phyloP scores from a whole-genome alignment of 2,888 invertebrate species.

The Phengaris alcon region DNA sequence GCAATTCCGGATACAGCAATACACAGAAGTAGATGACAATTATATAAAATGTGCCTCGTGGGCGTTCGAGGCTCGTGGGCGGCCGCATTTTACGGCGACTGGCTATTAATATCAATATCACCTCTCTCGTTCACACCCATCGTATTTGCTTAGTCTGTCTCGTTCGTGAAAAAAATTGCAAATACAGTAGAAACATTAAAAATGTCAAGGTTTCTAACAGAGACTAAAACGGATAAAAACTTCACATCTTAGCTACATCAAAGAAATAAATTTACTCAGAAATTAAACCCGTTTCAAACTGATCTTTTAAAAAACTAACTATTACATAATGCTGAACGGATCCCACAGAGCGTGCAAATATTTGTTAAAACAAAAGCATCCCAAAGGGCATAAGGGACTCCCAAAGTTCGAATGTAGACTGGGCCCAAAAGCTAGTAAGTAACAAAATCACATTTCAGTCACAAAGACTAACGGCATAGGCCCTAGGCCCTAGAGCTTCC shows the following conservation, averaged over 20 bases:
- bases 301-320: too few species aligned
- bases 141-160: not conserved
- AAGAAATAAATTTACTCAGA: not conserved
- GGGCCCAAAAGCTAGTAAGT: not conserved
- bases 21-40: not conserved
- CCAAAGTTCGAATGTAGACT: not conserved
- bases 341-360: too few species aligned
- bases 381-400: too few species aligned
- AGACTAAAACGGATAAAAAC: not conserved
- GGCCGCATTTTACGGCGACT: not conserved
- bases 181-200: not conserved
- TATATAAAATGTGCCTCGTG: not conserved
- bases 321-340: too few species aligned
- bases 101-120: not conserved
- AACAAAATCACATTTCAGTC: not conserved
- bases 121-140: not conserved
- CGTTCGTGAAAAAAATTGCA: not conserved
- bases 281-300: too few species aligned
- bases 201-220: slow-evolving; percentile 10
- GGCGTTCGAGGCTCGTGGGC: not conserved
- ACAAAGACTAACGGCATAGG: not conserved
- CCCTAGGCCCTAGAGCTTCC: not conserved
- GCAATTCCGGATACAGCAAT: not conserved
- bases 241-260: not conserved
- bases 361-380: too few species aligned